Evolutionary conservation across 2,113 vertebrate species (phyloP).

Genomic region (Cebus imitator): DNA sequence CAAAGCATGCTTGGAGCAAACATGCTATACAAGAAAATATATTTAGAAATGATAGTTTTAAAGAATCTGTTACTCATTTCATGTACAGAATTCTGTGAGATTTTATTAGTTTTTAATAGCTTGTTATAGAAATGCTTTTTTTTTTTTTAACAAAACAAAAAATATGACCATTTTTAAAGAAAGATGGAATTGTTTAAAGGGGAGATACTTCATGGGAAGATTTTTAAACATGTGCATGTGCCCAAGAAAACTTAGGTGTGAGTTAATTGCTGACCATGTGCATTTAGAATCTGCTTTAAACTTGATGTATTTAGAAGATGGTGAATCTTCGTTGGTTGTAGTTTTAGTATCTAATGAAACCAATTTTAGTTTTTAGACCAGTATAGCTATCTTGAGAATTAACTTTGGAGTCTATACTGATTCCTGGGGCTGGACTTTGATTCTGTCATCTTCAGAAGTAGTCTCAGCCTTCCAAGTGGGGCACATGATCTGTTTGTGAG

Average conservation of each 20-base stretch:
- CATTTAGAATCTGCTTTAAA: slow-evolving; percentile 57
- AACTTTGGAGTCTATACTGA: neutral
- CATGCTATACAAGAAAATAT: slow-evolving; percentile 19
- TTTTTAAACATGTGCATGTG: neutral
- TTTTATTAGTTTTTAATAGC: slow-evolving; percentile 26
- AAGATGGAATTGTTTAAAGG: slow-evolving; percentile 41
- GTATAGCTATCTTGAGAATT: slow-evolving; percentile 13
- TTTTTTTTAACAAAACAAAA: neutral
- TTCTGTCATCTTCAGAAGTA: neutral
- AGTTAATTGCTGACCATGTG: neutral
- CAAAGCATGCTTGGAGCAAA: neutral
- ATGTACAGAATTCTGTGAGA: neutral
- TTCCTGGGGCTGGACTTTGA: neutral
- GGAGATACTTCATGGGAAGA: neutral
- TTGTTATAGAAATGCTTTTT: slow-evolving; percentile 49
- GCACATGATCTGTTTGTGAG: neutral
- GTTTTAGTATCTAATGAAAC: slow-evolving; percentile 46
- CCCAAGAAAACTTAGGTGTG: neutral
- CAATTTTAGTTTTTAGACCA: slow-evolving; percentile 34
- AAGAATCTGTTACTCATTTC: neutral
- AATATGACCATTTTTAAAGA: slow-evolving; percentile 35
- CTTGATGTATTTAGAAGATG: neutral
- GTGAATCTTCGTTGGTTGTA: slow-evolving; percentile 11
- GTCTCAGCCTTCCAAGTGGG: neutral
- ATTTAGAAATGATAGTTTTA: slow-evolving; percentile 22